phyloP scores from a whole-genome alignment of 2,113 vertebrate species.

The Tragelaphus imberbis region DNA sequence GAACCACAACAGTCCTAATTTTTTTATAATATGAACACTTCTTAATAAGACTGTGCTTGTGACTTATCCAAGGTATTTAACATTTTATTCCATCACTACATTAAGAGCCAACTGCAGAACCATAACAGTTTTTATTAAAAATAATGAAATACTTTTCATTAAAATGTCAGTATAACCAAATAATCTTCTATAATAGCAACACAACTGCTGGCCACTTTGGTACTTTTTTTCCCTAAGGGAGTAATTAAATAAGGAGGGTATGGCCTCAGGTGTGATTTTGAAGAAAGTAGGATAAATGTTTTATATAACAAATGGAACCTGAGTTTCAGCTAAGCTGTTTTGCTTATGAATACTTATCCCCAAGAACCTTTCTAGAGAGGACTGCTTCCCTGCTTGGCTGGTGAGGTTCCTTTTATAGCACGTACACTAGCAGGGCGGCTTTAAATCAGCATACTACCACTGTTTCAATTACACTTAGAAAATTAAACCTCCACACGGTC shows the following conservation, averaged over 20 bases:
- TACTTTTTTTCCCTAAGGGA: background rate
- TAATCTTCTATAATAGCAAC: background rate
- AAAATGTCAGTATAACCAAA: conserved; percentile 37
- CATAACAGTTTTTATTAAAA: conserved; percentile 6
- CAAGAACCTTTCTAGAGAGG: background rate
- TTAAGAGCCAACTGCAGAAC: background rate
- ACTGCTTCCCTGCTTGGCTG: background rate
- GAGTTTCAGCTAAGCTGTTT: background rate
- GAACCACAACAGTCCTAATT: conserved; percentile 1
- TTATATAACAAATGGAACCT: background rate
- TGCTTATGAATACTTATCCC: background rate
- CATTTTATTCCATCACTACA: background rate
- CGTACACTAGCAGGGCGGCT: background rate
- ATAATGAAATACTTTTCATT: background rate
- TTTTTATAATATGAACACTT: conserved; percentile 22
- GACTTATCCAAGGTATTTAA: background rate
- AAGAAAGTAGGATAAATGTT: background rate
- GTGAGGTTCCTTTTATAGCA: background rate
- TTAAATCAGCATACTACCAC: background rate
- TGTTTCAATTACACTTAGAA: conserved; percentile 28
- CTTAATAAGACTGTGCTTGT: background rate
- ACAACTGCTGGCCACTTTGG: background rate
- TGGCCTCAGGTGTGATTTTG: background rate
- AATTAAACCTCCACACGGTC: background rate
- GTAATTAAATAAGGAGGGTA: conserved; percentile 5